Base-by-base conservation (phyloP, 2,113 vertebrate species). In the Irena cyanogastra region DNA sequence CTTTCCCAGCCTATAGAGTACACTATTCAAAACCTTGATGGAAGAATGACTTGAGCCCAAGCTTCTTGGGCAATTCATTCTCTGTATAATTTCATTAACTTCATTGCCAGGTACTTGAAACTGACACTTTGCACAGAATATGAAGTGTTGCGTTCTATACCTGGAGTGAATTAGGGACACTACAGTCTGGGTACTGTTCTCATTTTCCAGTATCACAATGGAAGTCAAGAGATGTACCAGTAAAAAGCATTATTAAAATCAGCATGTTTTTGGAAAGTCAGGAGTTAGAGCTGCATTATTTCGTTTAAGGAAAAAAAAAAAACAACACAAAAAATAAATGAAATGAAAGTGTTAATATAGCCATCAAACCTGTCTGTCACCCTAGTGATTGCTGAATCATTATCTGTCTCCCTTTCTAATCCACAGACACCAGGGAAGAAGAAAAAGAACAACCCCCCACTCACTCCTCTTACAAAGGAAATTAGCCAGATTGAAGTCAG, bases 401-500 rank as follows among this genome's bases (percentile, higher is more conserved):
- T 80, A 61, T 81, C 71, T 71, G 28, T 75, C 6, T 2, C 41
- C 42, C 30, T 81, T 81, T 86, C 64, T 71, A 86, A 89, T 93
- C 71, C 66, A 85, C 66, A 88, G 82, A 54, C 76, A 93, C 50
- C 7, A 2, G 39, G 20, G 50, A 85, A 44, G 45, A 91, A 93
- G 89, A 54, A 89, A 95, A 96, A 94, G 59, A 95, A 89, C 92
- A 95, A 66, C 69, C 83, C 28, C n/a, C 76, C 28, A 26, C 42
- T 39, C 33, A 1, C 35, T 77, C 65, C 56, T 87, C 35, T 92
- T 64, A 75, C 68, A 83, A 94, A 96, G 52, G 71, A 95, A 96
- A 96, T 96, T 85, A 96, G 88, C 85, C 90, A 95, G 87, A 96
- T 96, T 96, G 93, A 94, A 96, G 83, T 91, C 95, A 96, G 83